Conservation (phyloP, 2,797 vertebrate species). For the Anguilla marmorata region DNA sequence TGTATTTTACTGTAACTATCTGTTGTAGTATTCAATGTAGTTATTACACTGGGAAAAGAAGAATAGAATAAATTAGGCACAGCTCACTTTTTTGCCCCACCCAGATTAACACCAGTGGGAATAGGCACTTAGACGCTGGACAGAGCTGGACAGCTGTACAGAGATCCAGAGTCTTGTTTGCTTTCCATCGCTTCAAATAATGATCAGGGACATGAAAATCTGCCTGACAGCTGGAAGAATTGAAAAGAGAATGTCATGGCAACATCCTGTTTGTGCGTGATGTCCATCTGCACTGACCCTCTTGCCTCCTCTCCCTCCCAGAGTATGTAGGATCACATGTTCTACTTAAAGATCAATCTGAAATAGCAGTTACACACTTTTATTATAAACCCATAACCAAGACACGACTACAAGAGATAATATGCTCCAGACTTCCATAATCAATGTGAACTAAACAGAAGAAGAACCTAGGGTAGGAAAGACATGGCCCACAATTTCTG, state of each 20-base stretch:
- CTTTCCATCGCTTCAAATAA: background rate
- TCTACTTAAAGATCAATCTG: background rate
- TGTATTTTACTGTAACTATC: background rate
- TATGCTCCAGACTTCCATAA: background rate
- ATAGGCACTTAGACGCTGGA: background rate
- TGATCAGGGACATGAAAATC: background rate
- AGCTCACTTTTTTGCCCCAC: background rate
- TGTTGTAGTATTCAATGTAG: background rate
- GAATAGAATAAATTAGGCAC: background rate
- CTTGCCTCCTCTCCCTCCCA: background rate
- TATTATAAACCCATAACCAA: background rate
- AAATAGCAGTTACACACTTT: background rate
- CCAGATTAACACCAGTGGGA: background rate
- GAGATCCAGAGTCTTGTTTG: background rate
- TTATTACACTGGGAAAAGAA: background rate
- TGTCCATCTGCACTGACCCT: background rate
- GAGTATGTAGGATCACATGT: background rate
- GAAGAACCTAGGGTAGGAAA: background rate
- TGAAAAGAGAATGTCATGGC: background rate
- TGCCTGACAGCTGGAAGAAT: conserved; percentile 4
- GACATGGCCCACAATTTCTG: background rate
- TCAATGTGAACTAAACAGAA: background rate
- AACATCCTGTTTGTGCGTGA: background rate
- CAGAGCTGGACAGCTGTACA: background rate
- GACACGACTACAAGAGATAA: background rate